Evolutionary conservation across 2,113 vertebrate species (phyloP).

Genomic region (Tachuris rubrigastra): DNA sequence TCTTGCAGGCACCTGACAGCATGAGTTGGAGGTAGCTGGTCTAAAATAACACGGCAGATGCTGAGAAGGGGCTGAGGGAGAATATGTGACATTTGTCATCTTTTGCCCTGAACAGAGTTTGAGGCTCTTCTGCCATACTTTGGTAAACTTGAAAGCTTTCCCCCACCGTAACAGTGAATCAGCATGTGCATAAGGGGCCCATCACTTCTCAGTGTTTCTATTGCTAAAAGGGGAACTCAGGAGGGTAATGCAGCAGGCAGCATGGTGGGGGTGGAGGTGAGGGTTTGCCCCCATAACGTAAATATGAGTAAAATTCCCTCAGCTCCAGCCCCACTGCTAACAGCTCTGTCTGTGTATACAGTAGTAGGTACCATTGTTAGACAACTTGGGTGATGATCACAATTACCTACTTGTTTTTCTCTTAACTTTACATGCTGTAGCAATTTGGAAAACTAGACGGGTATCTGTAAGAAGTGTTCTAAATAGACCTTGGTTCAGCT

Average conservation of each 20-base stretch:
- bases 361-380: not conserved
- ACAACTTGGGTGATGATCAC: not conserved
- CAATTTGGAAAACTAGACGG: not conserved
- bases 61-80: not conserved
- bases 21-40: not conserved
- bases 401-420: not conserved
- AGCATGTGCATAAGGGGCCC: not conserved
- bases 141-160: not conserved
- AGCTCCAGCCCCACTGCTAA: not conserved
- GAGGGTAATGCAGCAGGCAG: not conserved
- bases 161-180: not conserved
- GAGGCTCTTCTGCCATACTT: not conserved
- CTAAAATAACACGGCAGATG: not conserved
- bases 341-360: not conserved
- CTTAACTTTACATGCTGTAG: not conserved
- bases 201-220: not conserved
- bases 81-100: not conserved
- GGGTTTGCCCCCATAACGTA: not conserved
- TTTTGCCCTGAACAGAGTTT: not conserved
- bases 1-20: not conserved
- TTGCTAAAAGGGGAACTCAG: not conserved
- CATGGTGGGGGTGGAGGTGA: not conserved
- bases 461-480: not conserved
- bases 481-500: not conserved
- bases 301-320: not conserved